Conservation (phyloP, 2,113 vertebrate species). For the Tupaia tana region DNA sequence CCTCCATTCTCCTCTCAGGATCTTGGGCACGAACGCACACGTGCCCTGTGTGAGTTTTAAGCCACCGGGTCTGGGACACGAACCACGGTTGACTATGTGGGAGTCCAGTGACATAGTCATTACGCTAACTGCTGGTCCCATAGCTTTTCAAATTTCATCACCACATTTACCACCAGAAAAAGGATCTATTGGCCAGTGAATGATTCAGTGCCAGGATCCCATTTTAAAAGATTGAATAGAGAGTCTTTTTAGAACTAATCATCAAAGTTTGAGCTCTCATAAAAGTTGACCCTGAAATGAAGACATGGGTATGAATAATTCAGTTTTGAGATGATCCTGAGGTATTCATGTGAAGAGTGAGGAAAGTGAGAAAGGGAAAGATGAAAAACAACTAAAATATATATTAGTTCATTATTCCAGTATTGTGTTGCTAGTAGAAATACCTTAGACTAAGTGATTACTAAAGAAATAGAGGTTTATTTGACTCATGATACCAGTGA, state of each 20-base stretch:
- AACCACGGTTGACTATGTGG: too few relatives aligned
- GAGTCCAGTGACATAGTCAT: too few relatives aligned
- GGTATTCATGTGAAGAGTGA: not conserved
- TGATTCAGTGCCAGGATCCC: not conserved
- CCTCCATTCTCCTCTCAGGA: too few relatives aligned
- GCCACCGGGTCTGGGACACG: too few relatives aligned
- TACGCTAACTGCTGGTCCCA: too few relatives aligned
- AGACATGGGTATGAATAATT: not conserved
- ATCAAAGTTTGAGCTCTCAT: not conserved
- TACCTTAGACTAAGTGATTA: too few relatives aligned
- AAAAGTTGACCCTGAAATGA: not conserved
- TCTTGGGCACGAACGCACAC: too few relatives aligned
- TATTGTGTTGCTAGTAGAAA: too few relatives aligned
- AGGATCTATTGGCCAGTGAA: not conserved
- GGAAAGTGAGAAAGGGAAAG: not conserved
- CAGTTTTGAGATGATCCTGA: not conserved
- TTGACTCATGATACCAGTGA: too few relatives aligned
- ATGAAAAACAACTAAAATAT: not conserved
- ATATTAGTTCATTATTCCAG: too few relatives aligned
- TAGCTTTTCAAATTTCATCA: not conserved
- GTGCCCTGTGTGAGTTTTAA: too few relatives aligned
- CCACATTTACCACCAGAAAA: not conserved
- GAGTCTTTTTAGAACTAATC: not conserved
- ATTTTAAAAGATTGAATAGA: not conserved
- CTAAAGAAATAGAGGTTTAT: too few relatives aligned